These are phyloP conservation scores for Onchidella celtica DNA, from an alignment of 2,888 invertebrate species.

Conservation along the genomic window DNA sequence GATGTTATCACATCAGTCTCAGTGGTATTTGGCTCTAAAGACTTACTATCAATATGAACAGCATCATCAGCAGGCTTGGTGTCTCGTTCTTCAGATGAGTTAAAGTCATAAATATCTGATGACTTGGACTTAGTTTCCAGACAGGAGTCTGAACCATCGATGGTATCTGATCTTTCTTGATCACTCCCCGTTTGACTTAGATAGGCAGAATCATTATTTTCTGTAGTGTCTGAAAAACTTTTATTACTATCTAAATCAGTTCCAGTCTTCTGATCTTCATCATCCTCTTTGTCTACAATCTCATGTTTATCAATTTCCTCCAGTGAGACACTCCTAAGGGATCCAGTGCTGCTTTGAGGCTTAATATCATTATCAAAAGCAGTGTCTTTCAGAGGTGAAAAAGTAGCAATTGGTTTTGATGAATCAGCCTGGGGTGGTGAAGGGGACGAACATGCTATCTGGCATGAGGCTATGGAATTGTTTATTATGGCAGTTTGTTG, in stretches of 20 bases:
- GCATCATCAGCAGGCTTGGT: not conserved
- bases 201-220: slow-evolving; percentile 50
- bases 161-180: slow-evolving; percentile 43
- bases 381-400: slow-evolving; percentile 5
- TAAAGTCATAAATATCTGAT: slow-evolving; percentile 34
- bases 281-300: slow-evolving; percentile 24
- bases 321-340: not conserved
- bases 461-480: slow-evolving; percentile 59
- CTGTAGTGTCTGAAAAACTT: slow-evolving; percentile 45
- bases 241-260: slow-evolving; percentile 46
- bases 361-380: not conserved
- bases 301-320: slow-evolving; percentile 1
- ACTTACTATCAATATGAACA: not conserved
- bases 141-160: slow-evolving; percentile 42
- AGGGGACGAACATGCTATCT: slow-evolving; percentile 37
- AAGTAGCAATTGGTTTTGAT: not conserved
- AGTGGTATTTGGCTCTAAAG: not conserved
- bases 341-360: not conserved
- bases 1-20: not conserved
- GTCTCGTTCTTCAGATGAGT: slow-evolving; percentile 11
- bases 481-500: slow-evolving; percentile 91
- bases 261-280: slow-evolving; percentile 37
- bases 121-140: slow-evolving; percentile 1
- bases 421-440: not conserved
- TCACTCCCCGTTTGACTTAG: slow-evolving; percentile 49